Evolutionary conservation across 2,113 vertebrate species (phyloP).

Genomic region (Diadophis punctatus): DNA sequence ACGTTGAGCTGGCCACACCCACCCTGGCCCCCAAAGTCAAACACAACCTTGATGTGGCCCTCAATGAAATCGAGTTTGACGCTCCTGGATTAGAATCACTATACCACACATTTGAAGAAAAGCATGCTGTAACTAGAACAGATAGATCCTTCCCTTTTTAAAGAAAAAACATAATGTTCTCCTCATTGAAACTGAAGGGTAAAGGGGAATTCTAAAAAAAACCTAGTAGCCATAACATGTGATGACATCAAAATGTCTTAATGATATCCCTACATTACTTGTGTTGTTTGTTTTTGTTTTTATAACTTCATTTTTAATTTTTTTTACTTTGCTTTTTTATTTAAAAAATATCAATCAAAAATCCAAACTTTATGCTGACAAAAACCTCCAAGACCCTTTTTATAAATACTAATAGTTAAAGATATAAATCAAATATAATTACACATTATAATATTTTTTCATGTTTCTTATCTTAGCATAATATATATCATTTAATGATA

Average conservation of each 20-base stretch:
- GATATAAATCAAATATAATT: not conserved
- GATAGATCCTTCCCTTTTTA: not conserved
- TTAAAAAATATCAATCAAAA: not conserved
- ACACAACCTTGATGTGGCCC: too few species aligned
- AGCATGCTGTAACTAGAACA: not conserved
- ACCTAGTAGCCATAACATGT: not conserved
- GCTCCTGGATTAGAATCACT: not conserved
- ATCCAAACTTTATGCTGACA: not conserved
- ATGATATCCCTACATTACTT: not conserved
- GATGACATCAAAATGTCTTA: not conserved
- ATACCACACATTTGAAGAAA: not conserved
- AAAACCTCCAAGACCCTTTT: not conserved
- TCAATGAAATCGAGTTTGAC: too few species aligned
- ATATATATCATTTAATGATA: not conserved
- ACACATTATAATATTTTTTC: not conserved
- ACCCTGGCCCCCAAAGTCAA: too few species aligned
- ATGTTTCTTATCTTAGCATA: not conserved
- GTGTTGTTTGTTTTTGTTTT: not conserved
- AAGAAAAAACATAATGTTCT: not conserved
- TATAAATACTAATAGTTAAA: not conserved
- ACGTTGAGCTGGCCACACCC: too few species aligned
- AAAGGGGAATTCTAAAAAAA: not conserved
- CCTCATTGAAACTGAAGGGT: not conserved
- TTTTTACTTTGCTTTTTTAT: not conserved
- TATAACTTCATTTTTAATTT: not conserved